Conservation (phyloP, 2,888 invertebrate genomes). For the Linnaemya vulpina region DNA sequence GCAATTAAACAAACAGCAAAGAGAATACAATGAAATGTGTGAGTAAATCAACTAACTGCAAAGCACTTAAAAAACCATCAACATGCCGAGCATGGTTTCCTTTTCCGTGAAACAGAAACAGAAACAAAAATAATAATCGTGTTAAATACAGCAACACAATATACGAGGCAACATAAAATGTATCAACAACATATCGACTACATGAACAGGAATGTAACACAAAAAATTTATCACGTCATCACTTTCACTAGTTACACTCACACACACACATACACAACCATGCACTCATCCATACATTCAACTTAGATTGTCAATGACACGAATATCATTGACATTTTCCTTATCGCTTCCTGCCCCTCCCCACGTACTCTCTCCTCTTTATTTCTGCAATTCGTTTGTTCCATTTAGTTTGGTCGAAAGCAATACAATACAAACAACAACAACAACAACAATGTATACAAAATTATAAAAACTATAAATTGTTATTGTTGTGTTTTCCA, state of each 20-base stretch:
- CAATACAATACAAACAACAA: not conserved
- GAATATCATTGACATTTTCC: slow-evolving; percentile 33
- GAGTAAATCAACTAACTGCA: slow-evolving; percentile 12
- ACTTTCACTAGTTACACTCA: slow-evolving; percentile 56
- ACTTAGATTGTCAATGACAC: slow-evolving; percentile 55
- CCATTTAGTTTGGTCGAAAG: slow-evolving; percentile 7
- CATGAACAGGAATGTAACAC: slow-evolving; percentile 13
- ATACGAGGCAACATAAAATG: not conserved
- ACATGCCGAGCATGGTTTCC: slow-evolving; percentile 50
- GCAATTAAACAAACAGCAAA: not conserved
- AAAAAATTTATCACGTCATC: slow-evolving; percentile 59
- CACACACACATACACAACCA: not conserved
- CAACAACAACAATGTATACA: slow-evolving; percentile 2
- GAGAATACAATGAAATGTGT: not conserved
- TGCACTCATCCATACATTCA: not conserved
- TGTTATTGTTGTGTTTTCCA: slow-evolving; percentile 27
- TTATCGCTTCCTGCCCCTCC: not conserved
- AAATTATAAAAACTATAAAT: slow-evolving; percentile 15
- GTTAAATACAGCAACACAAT: slow-evolving; percentile 5
- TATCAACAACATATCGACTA: slow-evolving; percentile 27
- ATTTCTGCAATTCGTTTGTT: slow-evolving; percentile 13
- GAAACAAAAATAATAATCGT: not conserved
- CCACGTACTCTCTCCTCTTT: not conserved
- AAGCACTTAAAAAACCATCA: slow-evolving; percentile 45
- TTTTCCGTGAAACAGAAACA: slow-evolving; percentile 15